These are phyloP conservation scores for Penaeus vannamei DNA, from an alignment of 1,140 invertebrate genomes.

Conservation along the genomic window DNA sequence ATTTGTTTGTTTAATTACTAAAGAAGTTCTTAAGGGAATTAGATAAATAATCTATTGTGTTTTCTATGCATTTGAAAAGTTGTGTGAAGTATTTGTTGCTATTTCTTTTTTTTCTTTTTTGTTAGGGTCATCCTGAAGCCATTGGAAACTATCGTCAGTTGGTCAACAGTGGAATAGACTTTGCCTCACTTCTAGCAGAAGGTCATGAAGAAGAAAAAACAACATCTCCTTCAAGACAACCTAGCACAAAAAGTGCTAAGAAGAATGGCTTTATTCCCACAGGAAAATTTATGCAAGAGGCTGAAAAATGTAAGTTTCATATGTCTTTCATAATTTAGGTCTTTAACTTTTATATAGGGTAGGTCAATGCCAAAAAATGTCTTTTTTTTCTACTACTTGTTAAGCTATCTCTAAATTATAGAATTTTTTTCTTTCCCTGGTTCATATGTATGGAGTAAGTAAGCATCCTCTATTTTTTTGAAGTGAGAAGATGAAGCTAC, in stretches of 20 bases:
- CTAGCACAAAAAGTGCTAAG: constrained; percentile 6
- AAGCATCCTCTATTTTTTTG: no score
- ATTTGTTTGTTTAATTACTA: no score
- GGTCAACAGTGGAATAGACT: constrained; percentile 72
- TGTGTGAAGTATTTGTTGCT: neutral
- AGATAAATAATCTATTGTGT: no score
- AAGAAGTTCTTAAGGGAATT: no score
- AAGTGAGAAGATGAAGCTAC: no score
- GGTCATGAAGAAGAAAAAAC: constrained; percentile 69
- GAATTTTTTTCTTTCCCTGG: no score
- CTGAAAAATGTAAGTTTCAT: constrained; percentile 47
- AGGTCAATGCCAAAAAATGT: no score
- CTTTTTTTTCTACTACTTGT: no score
- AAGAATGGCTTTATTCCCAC: constrained; percentile 39
- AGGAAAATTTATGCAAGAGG: constrained; percentile 38
- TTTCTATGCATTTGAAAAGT: neutral
- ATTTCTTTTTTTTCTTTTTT: constrained; percentile 66
- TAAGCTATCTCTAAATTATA: no score
- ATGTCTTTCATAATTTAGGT: neutral
- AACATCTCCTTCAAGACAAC: constrained; percentile 23
- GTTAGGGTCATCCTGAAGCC: constrained; percentile 67
- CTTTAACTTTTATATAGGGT: neutral
- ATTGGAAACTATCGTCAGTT: constrained; percentile 72
- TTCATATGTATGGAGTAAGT: no score
- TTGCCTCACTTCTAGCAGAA: constrained; percentile 71